Evolutionary conservation across 2,888 invertebrate species (phyloP), one percentile per base, ranked within the genome.

Genomic region (Mylabris sibirica): DNA sequence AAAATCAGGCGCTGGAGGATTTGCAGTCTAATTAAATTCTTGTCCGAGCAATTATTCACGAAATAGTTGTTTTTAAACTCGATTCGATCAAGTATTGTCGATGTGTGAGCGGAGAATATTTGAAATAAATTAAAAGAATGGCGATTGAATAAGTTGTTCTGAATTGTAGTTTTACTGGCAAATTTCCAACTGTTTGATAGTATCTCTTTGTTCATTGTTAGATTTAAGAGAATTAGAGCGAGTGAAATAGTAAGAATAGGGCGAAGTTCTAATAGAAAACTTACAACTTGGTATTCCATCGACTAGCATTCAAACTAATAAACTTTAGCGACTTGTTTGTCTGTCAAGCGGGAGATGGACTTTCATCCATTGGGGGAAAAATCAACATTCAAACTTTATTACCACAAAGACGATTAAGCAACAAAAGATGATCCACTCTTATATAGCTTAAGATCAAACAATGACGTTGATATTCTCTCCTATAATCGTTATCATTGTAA

Each of bases 291-390:
- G 22, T 57, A 24, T 22, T 24, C 57, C 3, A 22, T 57, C 1
- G 49, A 49, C 49, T 20, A 24, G 22, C 22, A 57, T 57, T 24
- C 57, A 57, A 57, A 57, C 57, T 20, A 20, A 49, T 49, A 49
- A 49, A 49, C 20, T 49, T 20, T 30, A 30, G 49, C 20, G n/a
- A 49, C 20, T 20, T 49, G 49, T 49, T 49, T 49, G 20, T 49
- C 49, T 49, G 20, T 49, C 49, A 20, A 20, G 20, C n/a, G n/a
- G 11, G 20, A 49, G 5, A 1, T 49, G 8, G 49, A 49, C 49
- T 17, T 44, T 14, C n/a, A n/a, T n/a, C 14, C 6, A 44, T 12
- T n/a, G n/a, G 41, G 41, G 14, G 14, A 44, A 44, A 44, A 44
- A 44, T n/a, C n/a, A 38, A 38, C 38, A 38, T 38, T 38, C 38